A percentile compares a stretch with the other conserved stretches of the same genome.
These are phyloP conservation scores for Sphecodes monilicornis DNA, from an alignment of 2,888 invertebrate genomes.

Conservation along the genomic window DNA sequence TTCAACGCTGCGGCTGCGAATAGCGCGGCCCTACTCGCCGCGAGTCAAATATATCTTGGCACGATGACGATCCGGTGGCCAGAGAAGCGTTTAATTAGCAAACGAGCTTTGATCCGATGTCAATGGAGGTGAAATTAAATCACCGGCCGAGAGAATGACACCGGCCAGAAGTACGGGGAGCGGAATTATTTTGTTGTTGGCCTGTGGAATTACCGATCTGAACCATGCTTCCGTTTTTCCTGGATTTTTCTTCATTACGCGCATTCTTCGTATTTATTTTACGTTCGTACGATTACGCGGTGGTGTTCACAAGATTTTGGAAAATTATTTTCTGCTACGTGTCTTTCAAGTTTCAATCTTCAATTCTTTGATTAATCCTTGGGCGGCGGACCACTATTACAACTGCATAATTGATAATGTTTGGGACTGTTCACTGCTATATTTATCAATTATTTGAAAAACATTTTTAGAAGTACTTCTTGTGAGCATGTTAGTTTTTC, in stretches of 20 bases:
- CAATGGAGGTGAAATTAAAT: slow-evolving; percentile 69
- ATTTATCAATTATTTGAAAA: no score
- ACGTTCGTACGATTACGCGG: no score
- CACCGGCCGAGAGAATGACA: slow-evolving; percentile 46
- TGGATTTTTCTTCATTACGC: neutral
- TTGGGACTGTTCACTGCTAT: no score
- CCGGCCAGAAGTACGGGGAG: slow-evolving; percentile 28
- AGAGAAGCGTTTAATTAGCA: slow-evolving; percentile 68
- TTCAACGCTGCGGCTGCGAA: slow-evolving; percentile 15
- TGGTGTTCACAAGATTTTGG: no score
- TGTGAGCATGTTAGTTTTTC: no score
- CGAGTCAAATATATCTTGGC: slow-evolving; percentile 56
- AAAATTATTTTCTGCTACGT: no score
- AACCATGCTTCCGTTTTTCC: neutral
- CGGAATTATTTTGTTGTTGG: slow-evolving; percentile 60
- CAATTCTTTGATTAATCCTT: no score
- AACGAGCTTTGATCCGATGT: slow-evolving; percentile 65
- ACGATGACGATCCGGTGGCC: slow-evolving; percentile 34
- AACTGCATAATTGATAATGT: no score
- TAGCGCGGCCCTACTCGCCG: neutral
- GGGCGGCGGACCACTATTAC: no score
- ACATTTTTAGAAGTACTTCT: no score
- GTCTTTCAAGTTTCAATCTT: no score
- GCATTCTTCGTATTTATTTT: neutral
- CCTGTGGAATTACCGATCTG: slow-evolving; percentile 47